phyloP scores from a whole-genome alignment of 2,113 vertebrate species.

The Nothocercus nigrocapillus region DNA sequence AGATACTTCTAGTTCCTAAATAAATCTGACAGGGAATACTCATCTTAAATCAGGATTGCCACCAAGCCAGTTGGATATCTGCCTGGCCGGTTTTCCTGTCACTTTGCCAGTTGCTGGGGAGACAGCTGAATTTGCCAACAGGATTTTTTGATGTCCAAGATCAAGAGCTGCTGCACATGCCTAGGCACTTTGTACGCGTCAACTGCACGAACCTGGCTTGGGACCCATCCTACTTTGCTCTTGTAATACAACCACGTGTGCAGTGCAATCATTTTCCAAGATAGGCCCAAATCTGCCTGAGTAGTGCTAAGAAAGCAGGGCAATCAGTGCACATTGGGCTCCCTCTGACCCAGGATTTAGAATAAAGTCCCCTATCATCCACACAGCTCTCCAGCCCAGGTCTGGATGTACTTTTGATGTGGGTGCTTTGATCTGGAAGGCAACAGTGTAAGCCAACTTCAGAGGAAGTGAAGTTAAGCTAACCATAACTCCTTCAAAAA shows the following conservation, averaged over 20 bases:
- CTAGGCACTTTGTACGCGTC: neutral
- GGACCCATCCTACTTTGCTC: neutral
- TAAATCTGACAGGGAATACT: slow-evolving; percentile 51
- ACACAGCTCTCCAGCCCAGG: neutral
- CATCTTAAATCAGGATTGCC: slow-evolving; percentile 29
- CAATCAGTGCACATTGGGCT: fast-evolving
- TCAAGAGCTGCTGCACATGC: slow-evolving; percentile 19
- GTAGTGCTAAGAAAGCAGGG: neutral
- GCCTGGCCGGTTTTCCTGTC: slow-evolving; percentile 43
- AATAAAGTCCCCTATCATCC: neutral
- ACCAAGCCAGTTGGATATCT: slow-evolving; percentile 43
- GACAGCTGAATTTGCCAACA: slow-evolving; percentile 41
- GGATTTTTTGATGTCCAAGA: neutral
- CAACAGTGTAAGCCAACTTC: neutral
- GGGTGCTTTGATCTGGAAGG: neutral
- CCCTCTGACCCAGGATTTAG: neutral
- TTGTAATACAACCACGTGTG: neutral
- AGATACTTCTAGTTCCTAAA: slow-evolving; percentile 11
- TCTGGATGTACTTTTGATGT: neutral
- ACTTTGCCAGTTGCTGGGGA: slow-evolving; percentile 51
- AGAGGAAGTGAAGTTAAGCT: neutral
- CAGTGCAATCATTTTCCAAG: neutral
- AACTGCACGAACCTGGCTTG: neutral
- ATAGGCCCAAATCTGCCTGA: neutral
- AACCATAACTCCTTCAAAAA: neutral